These are phyloP conservation scores for Rachycentron canadum DNA, from an alignment of 2,797 vertebrate species.

Conservation along the genomic window DNA sequence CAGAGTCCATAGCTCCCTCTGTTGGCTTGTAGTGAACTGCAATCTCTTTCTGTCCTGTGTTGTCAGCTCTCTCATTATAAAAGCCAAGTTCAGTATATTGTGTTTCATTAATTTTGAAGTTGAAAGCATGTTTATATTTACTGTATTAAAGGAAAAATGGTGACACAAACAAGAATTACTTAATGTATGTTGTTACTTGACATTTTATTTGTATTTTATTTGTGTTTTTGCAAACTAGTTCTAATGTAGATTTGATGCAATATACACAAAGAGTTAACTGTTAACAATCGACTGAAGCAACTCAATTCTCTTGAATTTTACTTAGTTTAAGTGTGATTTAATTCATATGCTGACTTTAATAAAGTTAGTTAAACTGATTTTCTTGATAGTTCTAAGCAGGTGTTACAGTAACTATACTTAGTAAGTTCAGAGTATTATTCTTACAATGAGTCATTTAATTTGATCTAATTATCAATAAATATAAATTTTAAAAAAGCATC, in stretches of 20 bases:
- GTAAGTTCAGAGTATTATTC: too few species aligned
- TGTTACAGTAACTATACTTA: neutral
- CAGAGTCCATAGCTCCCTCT: slow-evolving; percentile 98
- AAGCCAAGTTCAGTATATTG: neutral
- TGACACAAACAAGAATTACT: neutral
- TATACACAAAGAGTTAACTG: neutral
- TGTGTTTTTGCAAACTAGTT: neutral
- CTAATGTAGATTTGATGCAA: slow-evolving; percentile 2
- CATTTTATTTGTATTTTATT: neutral
- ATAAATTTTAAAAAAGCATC: neutral
- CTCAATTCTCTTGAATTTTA: neutral
- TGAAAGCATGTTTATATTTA: too few species aligned
- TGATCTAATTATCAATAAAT: neutral
- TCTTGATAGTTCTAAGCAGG: neutral
- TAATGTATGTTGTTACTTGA: neutral
- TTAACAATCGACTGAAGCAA: neutral
- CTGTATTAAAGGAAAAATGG: neutral
- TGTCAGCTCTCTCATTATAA: slow-evolving; percentile 5
- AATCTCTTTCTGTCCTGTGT: slow-evolving; percentile 44
- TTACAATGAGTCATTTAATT: neutral
- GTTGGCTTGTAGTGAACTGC: slow-evolving; percentile 90
- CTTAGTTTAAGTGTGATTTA: neutral
- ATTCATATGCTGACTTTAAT: neutral
- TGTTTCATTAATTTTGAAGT: neutral
- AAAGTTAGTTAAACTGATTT: neutral